Percentiles rank a stretch among this genome's conserved stretches.
Conservation (phyloP, 2,113 vertebrate species). For the Synodontis membranacea region DNA sequence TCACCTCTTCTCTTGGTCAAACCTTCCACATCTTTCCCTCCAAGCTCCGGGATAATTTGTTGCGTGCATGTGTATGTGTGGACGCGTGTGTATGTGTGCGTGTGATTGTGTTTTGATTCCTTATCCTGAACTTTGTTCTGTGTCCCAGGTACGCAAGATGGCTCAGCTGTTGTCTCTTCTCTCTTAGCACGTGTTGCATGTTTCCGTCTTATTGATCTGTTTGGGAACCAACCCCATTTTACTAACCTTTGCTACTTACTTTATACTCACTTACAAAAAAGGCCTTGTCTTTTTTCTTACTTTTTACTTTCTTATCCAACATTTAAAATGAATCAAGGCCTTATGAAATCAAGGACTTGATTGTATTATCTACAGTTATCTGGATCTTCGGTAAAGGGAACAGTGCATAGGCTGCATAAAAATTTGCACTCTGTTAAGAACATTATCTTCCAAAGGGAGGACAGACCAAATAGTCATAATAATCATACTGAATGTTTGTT, state of each 20-base stretch:
- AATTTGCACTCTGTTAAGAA: constrained; percentile 10
- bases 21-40: neutral
- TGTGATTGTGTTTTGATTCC: neutral
- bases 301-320: neutral
- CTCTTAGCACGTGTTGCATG: neutral
- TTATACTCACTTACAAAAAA: neutral
- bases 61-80: neutral
- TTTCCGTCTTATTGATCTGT: constrained; percentile 40
- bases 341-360: constrained; percentile 21
- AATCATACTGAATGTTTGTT: neutral
- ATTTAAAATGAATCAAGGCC: constrained; percentile 7
- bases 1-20: constrained; percentile 32
- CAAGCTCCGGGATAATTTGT: neutral
- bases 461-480: neutral
- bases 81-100: neutral
- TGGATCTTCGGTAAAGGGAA: neutral
- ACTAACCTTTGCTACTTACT: neutral
- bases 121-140: constrained; percentile 8
- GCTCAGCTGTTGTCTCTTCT: neutral
- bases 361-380: constrained; percentile 4
- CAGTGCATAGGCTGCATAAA: neutral
- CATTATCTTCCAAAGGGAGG: neutral
- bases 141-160: neutral
- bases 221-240: neutral
- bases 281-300: neutral